Base-by-base conservation (phyloP, 2,888 invertebrate species). In the Xylocampa areola region DNA sequence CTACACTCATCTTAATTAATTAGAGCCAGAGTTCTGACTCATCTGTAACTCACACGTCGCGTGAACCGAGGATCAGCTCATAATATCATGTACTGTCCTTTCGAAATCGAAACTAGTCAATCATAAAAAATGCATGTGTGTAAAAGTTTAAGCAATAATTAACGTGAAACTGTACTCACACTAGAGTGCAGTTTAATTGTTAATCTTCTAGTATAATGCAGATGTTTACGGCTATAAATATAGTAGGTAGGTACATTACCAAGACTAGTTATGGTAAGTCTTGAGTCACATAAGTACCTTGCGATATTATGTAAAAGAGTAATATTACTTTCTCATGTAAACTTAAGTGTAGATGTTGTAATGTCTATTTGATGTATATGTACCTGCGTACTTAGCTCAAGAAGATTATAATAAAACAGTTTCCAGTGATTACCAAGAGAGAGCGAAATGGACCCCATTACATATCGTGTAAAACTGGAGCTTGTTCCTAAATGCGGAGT, bases 401-500 rank as follows among this genome's bases (percentile, higher is more conserved):
- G n/a, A n/a, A n/a, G n/a, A n/a, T n/a, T n/a, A n/a, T n/a, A 70
- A 53, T 66, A 62, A 64, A 73, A 64, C 50, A 71, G 57, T 67
- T 72, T 75, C 70, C 59, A 70, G 64, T 69, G 67, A 79, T 73
- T 77, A 74, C 62, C 55, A 62, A 63, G 65, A 75, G 67, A 68
- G 60, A 67, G 62, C 68, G 59, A 73, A 80, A 78, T 76, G 75
- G 63, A 62, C 58, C 61, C 65, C 76, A 80, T 83, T 77, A n/a
- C n/a, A n/a, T n/a, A 84, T 82, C 76, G 80, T 68, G 49, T 55
- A 61, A 58, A 68, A 73, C 67, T 72, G 66, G 69, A 59, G 62
- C 77, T 76, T 70, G 79, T 79, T 67, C 75, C 19, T 81, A 79
- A 80, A 83, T 77, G 81, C 64, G 48, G 44, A 71, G 66, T 82